Conservation (phyloP, 2,113 vertebrate species). For the Cephalopterus ornatus region DNA sequence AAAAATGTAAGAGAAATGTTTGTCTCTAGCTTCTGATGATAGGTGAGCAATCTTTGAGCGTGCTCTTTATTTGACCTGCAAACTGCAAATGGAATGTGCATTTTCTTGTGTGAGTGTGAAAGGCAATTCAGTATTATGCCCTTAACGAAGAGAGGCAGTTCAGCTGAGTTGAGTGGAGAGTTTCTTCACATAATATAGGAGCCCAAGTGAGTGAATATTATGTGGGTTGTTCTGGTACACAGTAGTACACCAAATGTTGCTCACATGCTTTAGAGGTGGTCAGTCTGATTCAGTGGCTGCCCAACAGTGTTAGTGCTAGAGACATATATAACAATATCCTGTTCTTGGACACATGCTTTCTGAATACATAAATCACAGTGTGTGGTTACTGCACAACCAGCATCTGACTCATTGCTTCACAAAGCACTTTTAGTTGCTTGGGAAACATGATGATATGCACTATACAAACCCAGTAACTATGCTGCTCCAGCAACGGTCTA, state of each 20-base stretch:
- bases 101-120: not conserved
- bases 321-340: slow-evolving; percentile 6
- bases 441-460: slow-evolving; percentile 18
- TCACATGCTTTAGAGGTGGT: not conserved
- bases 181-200: not conserved
- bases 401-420: slow-evolving; percentile 57
- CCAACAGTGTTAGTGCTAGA: not conserved
- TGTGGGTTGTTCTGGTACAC: slow-evolving; percentile 25
- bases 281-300: not conserved
- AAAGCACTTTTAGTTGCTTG: slow-evolving; percentile 57
- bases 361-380: slow-evolving; percentile 38
- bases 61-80: not conserved
- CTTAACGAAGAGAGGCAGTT: not conserved
- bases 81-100: not conserved
- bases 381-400: slow-evolving; percentile 48
- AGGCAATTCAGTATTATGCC: not conserved
- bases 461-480: not conserved
- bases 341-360: slow-evolving; percentile 23
- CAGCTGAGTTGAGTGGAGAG: not conserved
- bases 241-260: slow-evolving; percentile 5
- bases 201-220: not conserved
- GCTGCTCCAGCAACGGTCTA: not conserved
- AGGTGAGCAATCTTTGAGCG: not conserved
- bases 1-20: not conserved
- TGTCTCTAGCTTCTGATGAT: not conserved